Base-by-base conservation (phyloP, 2,113 vertebrate species). In the Malurus elegans region DNA sequence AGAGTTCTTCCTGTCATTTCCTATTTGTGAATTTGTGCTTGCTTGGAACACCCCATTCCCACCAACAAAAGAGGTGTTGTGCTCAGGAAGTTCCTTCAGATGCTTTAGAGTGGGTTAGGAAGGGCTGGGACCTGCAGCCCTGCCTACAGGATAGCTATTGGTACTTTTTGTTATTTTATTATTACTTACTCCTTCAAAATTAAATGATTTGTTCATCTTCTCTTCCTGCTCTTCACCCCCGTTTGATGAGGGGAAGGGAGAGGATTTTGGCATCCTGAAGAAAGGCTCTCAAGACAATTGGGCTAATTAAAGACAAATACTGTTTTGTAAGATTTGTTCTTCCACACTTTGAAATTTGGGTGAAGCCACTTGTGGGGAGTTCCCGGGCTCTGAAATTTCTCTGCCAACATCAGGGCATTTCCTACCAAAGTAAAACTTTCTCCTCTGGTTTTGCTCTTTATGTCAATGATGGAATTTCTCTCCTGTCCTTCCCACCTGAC, bases 191-290 rank as follows among this genome's bases (percentile, higher is more conserved):
- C 20, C 42, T 69, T 48, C 32, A 12, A 83, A 85, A 72, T 72
- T 0, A 18, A 90, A 70, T 47, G 8, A 1, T 92, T 66, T 1
- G 11, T 90, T 76, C 54, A 2, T 60, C 31, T 69, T 65, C 40
- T 75, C 45, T 90, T 73, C 86, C 88, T 80, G 42, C 31, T 75
- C 70, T 80, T 85, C 71, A 24, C n/a, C 66, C 36, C 4, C 6
- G 23, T 58, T 86, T 38, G 67, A 45, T 40, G 90, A 79, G 62
- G 93, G 86, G 56, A 76, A 72, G 85, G 66, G 74, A 50, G 56
- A 70, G 72, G 69, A 69, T 87, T 74, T 88, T 70, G 83, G 73
- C 64, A 64, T 47, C 44, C 48, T 79, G 42, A 62, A 15, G 57
- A 83, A 61, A 62, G 20, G 9, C 65, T 65, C 47, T 86, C 3